Evolutionary conservation across 2,888 invertebrate species (phyloP), one percentile per base, ranked within the genome.

Genomic region (Pteria penguin): DNA sequence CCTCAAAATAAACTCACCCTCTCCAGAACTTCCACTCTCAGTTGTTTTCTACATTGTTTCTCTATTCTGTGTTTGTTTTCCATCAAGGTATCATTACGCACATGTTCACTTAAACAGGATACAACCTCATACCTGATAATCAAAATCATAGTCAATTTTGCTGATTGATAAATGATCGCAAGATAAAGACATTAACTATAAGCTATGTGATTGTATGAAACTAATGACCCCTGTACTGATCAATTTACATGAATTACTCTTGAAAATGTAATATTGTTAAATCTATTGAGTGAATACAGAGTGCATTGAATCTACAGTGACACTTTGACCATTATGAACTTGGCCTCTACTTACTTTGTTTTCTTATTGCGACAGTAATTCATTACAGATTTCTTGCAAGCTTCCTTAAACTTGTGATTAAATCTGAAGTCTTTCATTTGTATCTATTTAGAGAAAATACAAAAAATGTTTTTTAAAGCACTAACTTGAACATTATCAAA

Each of bases 371-470:
- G 83, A 87, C 95, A 95, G 86, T 93, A 93, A 71, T 93, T 90
- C 36, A 92, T 93, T 0, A 97, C 97, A 91, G 96, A 95, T 2
- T 95, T 94, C 86, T 92, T 96, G 89, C 99, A 99, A 0, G 97
- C 96, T 91, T 97, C 95, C 93, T 98, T 97, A 92, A 99, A 99
- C 92, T 97, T 97, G 88, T 96, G 96, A 0, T 96, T 97, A 91
- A 98, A 99, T 87, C 95, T 96, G 92, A 97, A 98, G 93, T 97
- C 97, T 92, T 98, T 97, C 82, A 99, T 92, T 2, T 97, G 96
- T 79, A 98, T 96, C 93, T 93, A 83, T 55, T 84, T 36, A 69
- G 29, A 27, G 29, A 52, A 52, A 31, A 24, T 27, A 54, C 1
- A 45, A 45, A 33, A 54, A 55, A n/a, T 14, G 24, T n/a, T 24